phyloP scores from a whole-genome alignment of 2,888 invertebrate genomes.

The Dasysyrphus tricinctus region DNA sequence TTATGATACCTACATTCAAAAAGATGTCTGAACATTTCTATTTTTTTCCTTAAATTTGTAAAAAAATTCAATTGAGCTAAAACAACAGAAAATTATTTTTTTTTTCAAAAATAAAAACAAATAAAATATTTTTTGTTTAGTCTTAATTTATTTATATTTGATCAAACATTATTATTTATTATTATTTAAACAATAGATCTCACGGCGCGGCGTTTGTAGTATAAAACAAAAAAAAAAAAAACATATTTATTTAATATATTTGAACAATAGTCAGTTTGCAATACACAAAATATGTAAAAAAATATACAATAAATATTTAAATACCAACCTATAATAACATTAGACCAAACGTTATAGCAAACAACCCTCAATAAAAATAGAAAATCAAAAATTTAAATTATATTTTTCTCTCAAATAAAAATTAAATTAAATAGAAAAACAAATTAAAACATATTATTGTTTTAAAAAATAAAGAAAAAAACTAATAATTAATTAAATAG shows the following conservation, averaged over 20 bases:
- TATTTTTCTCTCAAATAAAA: conserved; percentile 12
- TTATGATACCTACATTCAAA: too few species aligned
- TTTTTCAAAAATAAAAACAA: not conserved
- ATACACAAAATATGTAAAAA: not conserved
- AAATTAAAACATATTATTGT: not conserved
- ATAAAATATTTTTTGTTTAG: not conserved
- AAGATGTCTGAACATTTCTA: too few species aligned
- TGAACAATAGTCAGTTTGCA: conserved; percentile 29
- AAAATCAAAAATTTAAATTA: conserved; percentile 5
- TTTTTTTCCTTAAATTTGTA: too few species aligned
- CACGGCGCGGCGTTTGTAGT: conserved; percentile 29
- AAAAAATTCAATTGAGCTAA: not conserved
- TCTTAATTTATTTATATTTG: conserved; percentile 12
- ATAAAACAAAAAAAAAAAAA: not conserved
- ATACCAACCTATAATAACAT: not conserved
- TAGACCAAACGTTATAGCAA: conserved; percentile 25
- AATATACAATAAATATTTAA: not conserved
- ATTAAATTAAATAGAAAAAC: not conserved
- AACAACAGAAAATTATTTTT: not conserved
- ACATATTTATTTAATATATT: not conserved
- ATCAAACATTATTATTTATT: conserved; percentile 7
- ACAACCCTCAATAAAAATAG: not conserved
- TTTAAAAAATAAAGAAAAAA: not conserved
- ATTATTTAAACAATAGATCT: conserved; percentile 31
- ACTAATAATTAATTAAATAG: not conserved